These are phyloP conservation scores for Vipera latastei DNA, from an alignment of 2,797 vertebrate species.

Conservation along the genomic window DNA sequence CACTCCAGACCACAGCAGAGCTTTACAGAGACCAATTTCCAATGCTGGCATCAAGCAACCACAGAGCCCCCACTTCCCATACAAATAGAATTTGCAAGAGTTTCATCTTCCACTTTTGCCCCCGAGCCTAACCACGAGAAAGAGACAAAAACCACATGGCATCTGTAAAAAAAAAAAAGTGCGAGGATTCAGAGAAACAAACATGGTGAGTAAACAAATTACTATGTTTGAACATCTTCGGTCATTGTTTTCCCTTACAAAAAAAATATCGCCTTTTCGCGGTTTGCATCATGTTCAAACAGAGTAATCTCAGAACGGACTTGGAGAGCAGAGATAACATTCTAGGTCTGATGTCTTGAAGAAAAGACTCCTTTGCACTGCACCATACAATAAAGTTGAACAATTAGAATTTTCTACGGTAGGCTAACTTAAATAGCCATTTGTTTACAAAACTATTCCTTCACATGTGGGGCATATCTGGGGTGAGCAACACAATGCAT, in stretches of 20 bases:
- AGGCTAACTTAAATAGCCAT: neutral
- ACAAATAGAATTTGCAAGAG: neutral
- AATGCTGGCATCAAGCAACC: neutral
- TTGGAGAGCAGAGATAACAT: neutral
- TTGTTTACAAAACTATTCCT: neutral
- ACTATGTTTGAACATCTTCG: neutral
- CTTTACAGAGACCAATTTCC: neutral
- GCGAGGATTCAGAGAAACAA: neutral
- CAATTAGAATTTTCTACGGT: neutral
- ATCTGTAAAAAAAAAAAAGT: neutral
- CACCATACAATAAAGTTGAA: neutral
- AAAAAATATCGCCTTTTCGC: neutral
- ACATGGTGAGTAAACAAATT: neutral
- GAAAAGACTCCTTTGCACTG: neutral
- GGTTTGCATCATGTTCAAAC: neutral
- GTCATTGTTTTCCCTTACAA: neutral
- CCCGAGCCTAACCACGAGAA: neutral
- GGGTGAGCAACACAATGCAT: neutral
- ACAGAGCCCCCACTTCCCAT: neutral
- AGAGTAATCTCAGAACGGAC: neutral
- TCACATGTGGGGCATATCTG: neutral
- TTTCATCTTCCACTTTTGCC: neutral
- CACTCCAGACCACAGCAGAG: neutral
- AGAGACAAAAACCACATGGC: neutral
- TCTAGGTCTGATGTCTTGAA: neutral